Conservation (phyloP, 2,888 invertebrate genomes). For the Altica lythri region DNA sequence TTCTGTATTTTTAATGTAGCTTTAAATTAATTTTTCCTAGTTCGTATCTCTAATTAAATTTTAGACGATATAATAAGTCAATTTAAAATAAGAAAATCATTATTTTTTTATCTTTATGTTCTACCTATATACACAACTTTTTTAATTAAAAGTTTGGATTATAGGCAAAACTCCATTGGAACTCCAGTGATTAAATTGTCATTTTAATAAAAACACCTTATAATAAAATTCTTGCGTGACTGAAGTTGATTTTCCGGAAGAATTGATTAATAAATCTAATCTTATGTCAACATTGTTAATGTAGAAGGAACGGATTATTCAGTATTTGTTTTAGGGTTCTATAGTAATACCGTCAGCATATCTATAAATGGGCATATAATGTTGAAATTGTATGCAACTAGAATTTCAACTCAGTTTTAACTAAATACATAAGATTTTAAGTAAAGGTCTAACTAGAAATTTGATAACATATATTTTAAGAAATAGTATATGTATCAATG, state of each 20-base stretch:
- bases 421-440: no score
- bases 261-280: constrained; percentile 20
- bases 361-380: no score
- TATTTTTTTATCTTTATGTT: constrained; percentile 9
- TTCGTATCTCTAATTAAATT: no score
- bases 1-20: no score
- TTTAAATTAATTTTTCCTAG: no score
- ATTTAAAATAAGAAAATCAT: constrained; percentile 7
- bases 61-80: no score
- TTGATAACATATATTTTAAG: no score
- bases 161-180: constrained; percentile 5
- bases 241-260: constrained; percentile 9
- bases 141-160: constrained; percentile 21
- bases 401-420: no score
- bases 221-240: constrained; percentile 19
- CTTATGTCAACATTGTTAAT: constrained; percentile 8
- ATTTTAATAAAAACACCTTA: constrained; percentile 23
- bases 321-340: background rate
- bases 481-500: no score
- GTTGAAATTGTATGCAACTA: no score
- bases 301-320: background rate
- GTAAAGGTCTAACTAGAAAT: no score
- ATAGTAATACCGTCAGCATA: background rate
- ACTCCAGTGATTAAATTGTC: constrained; percentile 19
- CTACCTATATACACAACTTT: constrained; percentile 17